Evolutionary conservation across 2,888 invertebrate species (phyloP), one percentile per base, ranked within the genome.

Genomic region (Odontothrips loti): DNA sequence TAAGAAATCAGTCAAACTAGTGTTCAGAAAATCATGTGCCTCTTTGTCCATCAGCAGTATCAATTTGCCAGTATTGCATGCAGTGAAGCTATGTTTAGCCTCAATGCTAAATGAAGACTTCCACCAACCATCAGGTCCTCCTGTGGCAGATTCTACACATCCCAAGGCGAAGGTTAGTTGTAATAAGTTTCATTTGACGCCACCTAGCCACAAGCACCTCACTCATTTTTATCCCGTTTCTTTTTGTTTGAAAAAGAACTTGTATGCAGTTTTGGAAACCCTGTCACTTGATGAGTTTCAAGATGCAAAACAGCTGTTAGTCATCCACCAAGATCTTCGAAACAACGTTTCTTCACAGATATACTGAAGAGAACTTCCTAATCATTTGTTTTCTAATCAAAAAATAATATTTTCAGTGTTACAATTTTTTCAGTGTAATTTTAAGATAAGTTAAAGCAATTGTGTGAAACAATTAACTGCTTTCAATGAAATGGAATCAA

Each of bases 271-370:
- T 11, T 11, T 68, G 23, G 68, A 68, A 68, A 68, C 68, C 11
- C 23, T 68, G 23, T 68, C 68, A 4, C 68, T 68, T 68, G 68
- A 68, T 11, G 68, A 68, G 23, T 23, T 23, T 23, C n/a, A 8
- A 23, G 68, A 68, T 23, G 23, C 4, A 20, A 68, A 68, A 11
- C n/a, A 68, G 68, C n/a, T 68, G 11, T 23, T 68, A 0, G 23
- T 11, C 68, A 68, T 68, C n/a, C 23, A 68, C 23, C 68, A 68
- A 68, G 68, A 68, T 68, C 68, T 68, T 68, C n/a, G 68, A 23
- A 68, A 68, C 23, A 68, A 68, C 23, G 68, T 68, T 11, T 68
- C 68, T 23, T 23, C 68, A 23, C 68, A 68, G 23, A 68, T 23
- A 8, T 23, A 68, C 23, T 68, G 68, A 68, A 58, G 17, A 12